Percentiles rank a stretch among this genome's conserved stretches.
These are phyloP conservation scores for Automeris io DNA, from an alignment of 2,888 invertebrate species.

Conservation along the genomic window DNA sequence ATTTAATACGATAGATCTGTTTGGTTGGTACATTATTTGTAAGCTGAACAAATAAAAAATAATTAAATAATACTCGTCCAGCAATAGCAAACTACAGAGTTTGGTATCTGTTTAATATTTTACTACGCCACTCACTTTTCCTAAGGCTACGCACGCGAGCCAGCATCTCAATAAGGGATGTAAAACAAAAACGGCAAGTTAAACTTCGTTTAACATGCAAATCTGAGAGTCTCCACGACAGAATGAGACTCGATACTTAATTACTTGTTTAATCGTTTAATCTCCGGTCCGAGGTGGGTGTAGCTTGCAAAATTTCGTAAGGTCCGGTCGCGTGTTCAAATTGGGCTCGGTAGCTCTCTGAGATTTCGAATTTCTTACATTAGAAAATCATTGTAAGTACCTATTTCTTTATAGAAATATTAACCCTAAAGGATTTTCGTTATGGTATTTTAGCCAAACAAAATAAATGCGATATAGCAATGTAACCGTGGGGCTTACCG, in stretches of 20 bases:
- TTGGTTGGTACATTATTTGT: too few relatives aligned
- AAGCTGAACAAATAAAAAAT: too few relatives aligned
- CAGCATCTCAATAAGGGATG: conserved; percentile 66
- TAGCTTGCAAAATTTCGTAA: conserved; percentile 30
- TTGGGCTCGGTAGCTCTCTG: conserved; percentile 22
- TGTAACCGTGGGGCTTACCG: too few relatives aligned
- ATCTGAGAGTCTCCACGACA: conserved; percentile 73
- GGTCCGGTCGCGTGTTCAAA: conserved; percentile 15
- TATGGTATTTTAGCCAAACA: too few relatives aligned
- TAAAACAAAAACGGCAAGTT: conserved; percentile 62
- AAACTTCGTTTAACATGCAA: conserved; percentile 77
- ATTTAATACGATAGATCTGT: too few relatives aligned
- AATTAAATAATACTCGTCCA: too few relatives aligned
- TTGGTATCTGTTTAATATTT: neutral
- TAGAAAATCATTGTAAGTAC: too few relatives aligned
- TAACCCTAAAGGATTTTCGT: too few relatives aligned
- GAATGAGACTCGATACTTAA: conserved; percentile 76
- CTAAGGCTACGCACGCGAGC: conserved; percentile 54
- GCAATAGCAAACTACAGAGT: too few relatives aligned
- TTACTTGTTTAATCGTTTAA: conserved; percentile 75
- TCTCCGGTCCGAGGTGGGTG: conserved; percentile 57
- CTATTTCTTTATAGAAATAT: too few relatives aligned
- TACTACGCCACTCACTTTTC: conserved; percentile 3
- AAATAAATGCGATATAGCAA: too few relatives aligned
- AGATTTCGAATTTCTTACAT: too few relatives aligned